phyloP scores from a whole-genome alignment of 1,140 invertebrate genomes.

The Lepidostoma basale region DNA sequence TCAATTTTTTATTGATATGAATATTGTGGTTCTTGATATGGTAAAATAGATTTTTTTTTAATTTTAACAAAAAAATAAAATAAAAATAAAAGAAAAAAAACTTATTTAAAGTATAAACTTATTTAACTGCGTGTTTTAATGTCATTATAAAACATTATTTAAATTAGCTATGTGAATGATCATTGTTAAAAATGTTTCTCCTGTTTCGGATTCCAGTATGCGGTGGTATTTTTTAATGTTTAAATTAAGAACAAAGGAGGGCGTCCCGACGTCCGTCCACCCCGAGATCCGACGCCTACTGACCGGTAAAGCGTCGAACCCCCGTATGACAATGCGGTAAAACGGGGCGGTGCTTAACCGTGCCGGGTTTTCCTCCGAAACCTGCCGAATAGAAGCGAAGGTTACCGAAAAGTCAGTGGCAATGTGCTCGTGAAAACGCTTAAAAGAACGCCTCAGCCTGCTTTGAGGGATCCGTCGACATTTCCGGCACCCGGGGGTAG shows the following conservation, averaged over 20 bases:
- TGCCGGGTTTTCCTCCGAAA: conserved; percentile 12
- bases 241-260: conserved; percentile 30
- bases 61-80: too few relatives aligned
- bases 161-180: too few relatives aligned
- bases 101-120: too few relatives aligned
- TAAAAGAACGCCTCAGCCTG: neutral
- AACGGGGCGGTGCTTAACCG: conserved; percentile 26
- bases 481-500: neutral
- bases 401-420: neutral
- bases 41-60: too few relatives aligned
- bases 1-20: too few relatives aligned
- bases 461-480: neutral
- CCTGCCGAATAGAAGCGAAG: neutral
- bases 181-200: too few relatives aligned
- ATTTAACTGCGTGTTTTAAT: too few relatives aligned
- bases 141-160: too few relatives aligned
- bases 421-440: neutral
- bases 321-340: conserved; percentile 37
- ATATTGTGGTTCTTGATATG: too few relatives aligned
- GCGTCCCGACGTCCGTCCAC: conserved; percentile 12
- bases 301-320: conserved; percentile 16
- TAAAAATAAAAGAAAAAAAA: too few relatives aligned
- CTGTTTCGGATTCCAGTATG: neutral
- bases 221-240: neutral
- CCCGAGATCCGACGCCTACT: conserved; percentile 20